These are phyloP conservation scores for Atta colombica DNA, from an alignment of 1,140 invertebrate species.

Conservation along the genomic window DNA sequence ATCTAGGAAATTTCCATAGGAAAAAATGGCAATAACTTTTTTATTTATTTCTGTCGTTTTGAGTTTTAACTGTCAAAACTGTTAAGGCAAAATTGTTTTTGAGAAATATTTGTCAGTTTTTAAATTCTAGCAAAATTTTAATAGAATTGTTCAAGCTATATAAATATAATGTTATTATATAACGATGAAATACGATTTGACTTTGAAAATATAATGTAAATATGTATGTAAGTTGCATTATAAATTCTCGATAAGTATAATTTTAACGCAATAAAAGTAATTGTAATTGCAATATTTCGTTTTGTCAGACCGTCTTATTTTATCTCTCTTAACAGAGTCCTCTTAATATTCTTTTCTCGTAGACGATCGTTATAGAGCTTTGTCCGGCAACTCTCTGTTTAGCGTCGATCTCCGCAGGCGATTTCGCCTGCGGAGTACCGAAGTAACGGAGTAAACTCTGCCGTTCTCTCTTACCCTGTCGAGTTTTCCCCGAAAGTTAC, in stretches of 20 bases:
- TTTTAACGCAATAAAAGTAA: constrained; percentile 3
- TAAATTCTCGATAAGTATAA: background rate
- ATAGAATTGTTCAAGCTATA: background rate
- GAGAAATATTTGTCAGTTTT: background rate
- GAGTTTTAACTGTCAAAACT: background rate
- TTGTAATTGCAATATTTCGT: background rate
- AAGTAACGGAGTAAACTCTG: constrained; percentile 42
- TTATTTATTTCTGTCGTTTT: constrained; percentile 6
- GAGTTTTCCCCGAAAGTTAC: constrained; percentile 52
- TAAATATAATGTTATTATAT: background rate
- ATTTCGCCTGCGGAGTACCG: background rate
- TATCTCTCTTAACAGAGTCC: background rate
- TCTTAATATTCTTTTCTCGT: constrained; percentile 31
- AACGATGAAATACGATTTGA: background rate
- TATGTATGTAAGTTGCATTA: background rate
- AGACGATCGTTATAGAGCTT: constrained; percentile 38
- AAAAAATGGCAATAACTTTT: background rate
- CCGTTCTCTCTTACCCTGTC: constrained; percentile 38
- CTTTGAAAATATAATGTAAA: background rate
- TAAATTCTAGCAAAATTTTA: background rate
- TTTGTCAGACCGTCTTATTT: background rate
- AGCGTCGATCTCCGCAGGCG: constrained; percentile 55
- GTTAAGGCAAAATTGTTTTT: background rate
- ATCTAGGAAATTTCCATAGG: background rate
- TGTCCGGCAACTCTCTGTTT: constrained; percentile 50